Evolutionary conservation across 2,888 invertebrate species (phyloP).

Genomic region (Nymphalis c-album): DNA sequence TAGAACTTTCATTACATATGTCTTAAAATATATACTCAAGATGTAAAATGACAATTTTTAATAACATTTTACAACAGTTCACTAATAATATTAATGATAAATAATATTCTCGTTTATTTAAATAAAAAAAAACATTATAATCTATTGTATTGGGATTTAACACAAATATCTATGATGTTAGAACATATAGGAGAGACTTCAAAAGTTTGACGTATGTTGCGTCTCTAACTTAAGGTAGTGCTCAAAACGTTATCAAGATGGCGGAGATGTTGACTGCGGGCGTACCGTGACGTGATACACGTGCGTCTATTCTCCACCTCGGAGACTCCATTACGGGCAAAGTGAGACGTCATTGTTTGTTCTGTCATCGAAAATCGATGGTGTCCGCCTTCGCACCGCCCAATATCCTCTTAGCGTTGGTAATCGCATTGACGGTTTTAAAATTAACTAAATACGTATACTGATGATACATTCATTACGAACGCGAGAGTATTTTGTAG

Average conservation of each 20-base stretch:
- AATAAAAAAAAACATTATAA: no score
- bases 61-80: no score
- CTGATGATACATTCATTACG: no score
- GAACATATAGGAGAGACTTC: not conserved
- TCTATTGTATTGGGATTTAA: no score
- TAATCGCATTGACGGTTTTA: conserved; percentile 1
- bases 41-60: no score
- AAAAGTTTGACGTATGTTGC: not conserved
- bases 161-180: no score
- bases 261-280: conserved; percentile 1
- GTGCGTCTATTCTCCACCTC: conserved; percentile 16
- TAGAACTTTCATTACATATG: not conserved
- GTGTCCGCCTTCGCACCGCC: conserved; percentile 2
- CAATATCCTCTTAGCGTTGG: not conserved
- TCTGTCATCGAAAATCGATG: conserved; percentile 26
- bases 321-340: conserved; percentile 25
- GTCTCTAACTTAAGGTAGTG: not conserved
- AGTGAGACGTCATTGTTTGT: conserved; percentile 28
- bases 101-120: no score
- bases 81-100: no score
- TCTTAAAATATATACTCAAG: no score
- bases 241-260: conserved; percentile 11
- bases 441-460: not conserved
- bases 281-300: conserved; percentile 7
- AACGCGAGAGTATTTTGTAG: no score